A percentile compares a stretch with the other conserved stretches of the same genome.
Conservation (phyloP, 2,888 invertebrate genomes). For the Zaprionus bogoriensis region DNA sequence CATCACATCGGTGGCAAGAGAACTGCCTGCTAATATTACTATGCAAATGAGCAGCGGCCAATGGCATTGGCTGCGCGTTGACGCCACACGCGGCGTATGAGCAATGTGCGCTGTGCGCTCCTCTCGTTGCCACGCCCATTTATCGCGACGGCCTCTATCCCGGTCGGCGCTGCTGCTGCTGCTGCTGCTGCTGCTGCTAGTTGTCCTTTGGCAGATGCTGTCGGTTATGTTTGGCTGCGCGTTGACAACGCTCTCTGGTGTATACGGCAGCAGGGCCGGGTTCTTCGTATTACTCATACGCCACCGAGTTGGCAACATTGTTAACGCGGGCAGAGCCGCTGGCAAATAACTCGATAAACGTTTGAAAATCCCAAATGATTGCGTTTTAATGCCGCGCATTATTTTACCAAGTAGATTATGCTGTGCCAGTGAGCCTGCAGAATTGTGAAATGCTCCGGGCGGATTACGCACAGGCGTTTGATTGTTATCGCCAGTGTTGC, state of each 20-base stretch:
- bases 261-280: constrained; percentile 32
- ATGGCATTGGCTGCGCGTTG: constrained; percentile 32
- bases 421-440: constrained; percentile 80
- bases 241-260: constrained; percentile 68
- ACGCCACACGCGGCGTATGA: constrained; percentile 62
- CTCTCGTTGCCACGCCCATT: constrained; percentile 51
- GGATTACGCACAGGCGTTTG: constrained; percentile 83
- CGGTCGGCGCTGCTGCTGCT: constrained; percentile 27
- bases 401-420: constrained; percentile 81
- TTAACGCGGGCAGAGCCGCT: constrained; percentile 47
- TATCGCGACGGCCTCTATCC: no score
- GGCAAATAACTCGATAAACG: constrained; percentile 81
- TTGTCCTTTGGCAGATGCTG: constrained; percentile 41
- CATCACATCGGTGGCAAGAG: constrained; percentile 32
- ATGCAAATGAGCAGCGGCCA: constrained; percentile 76
- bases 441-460: constrained; percentile 83
- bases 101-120: constrained; percentile 63
- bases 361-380: constrained; percentile 82
- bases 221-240: constrained; percentile 38
- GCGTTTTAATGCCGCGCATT: constrained; percentile 82
- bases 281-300: constrained; percentile 76
- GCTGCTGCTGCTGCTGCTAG: constrained; percentile 24
- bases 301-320: constrained; percentile 43
- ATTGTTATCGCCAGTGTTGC: constrained; percentile 80
- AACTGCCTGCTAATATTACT: constrained; percentile 68